These are phyloP conservation scores for Temnothorax ravouxi DNA, from an alignment of 2,888 invertebrate species.

Conservation along the genomic window DNA sequence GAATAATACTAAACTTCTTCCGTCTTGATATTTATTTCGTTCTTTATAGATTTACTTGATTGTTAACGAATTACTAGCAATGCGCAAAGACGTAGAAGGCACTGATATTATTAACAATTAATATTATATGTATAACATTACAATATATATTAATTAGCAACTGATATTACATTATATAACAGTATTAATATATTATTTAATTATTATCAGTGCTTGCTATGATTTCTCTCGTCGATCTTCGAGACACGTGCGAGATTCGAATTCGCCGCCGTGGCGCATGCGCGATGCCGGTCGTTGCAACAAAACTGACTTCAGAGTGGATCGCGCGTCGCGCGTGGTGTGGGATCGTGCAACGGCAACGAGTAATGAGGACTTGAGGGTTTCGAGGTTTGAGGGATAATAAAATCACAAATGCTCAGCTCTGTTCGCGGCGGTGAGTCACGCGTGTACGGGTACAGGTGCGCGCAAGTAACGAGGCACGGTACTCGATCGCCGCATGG, in stretches of 20 bases:
- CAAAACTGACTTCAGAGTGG: not conserved
- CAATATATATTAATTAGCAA: not conserved
- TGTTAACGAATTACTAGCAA: not conserved
- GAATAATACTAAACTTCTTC: not conserved
- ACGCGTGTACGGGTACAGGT: constrained; percentile 1
- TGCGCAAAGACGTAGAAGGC: not conserved
- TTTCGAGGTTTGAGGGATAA: too few species aligned
- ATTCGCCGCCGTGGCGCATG: not conserved
- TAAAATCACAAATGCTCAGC: too few species aligned
- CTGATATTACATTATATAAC: too few species aligned
- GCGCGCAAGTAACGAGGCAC: not conserved
- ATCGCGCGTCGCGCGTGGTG: too few species aligned
- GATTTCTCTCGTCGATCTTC: not conserved
- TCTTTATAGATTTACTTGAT: not conserved
- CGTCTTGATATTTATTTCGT: not conserved
- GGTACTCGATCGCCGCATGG: not conserved
- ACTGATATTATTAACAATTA: not conserved
- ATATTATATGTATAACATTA: not conserved
- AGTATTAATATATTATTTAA: too few species aligned
- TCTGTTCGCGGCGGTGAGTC: not conserved
- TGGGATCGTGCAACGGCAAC: not conserved
- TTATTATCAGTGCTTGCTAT: not conserved
- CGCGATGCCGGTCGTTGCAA: not conserved
- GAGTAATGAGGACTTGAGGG: too few species aligned
- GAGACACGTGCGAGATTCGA: not conserved